Percentiles rank a stretch among this genome's conserved stretches.
Evolutionary conservation across 2,113 vertebrate species (phyloP).

Genomic region (Nipponia nippon): DNA sequence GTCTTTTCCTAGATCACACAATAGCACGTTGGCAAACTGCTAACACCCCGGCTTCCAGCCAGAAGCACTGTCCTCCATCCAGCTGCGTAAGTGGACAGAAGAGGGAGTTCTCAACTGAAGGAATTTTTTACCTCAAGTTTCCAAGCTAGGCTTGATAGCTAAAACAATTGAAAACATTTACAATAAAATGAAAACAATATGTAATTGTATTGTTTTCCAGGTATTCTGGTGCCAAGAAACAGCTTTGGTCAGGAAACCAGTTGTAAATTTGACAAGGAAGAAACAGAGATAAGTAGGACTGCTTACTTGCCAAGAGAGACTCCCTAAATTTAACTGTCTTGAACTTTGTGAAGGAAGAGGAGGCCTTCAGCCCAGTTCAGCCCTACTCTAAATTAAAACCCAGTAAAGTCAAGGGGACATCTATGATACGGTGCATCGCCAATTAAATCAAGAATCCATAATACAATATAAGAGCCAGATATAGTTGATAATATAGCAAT

Average conservation of each 20-base stretch:
- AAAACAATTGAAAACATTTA: conserved; percentile 34
- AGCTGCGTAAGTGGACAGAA: not conserved
- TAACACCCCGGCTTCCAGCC: not conserved
- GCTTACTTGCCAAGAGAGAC: conserved; percentile 31
- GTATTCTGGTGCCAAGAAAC: not conserved
- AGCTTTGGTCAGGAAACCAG: conserved; percentile 5
- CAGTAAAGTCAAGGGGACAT: not conserved
- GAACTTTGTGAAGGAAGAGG: conserved; percentile 12
- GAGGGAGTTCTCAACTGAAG: not conserved
- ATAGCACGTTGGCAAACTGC: not conserved
- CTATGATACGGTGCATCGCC: not conserved
- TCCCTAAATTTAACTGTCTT: conserved; percentile 42
- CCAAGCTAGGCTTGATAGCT: not conserved
- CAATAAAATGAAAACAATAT: conserved; percentile 40
- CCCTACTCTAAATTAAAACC: not conserved
- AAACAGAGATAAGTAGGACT: conserved; percentile 23
- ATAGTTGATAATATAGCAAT: rapidly evolving
- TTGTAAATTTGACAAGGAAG: conserved; percentile 35
- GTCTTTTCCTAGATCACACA: conserved; percentile 40
- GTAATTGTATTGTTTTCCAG: conserved; percentile 39
- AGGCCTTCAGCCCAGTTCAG: not conserved
- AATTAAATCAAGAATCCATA: not conserved
- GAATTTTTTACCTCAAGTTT: not conserved
- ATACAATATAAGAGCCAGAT: not conserved
- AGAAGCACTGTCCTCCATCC: not conserved